Conservation (phyloP, 2,113 vertebrate species). For the Mus spicilegus region DNA sequence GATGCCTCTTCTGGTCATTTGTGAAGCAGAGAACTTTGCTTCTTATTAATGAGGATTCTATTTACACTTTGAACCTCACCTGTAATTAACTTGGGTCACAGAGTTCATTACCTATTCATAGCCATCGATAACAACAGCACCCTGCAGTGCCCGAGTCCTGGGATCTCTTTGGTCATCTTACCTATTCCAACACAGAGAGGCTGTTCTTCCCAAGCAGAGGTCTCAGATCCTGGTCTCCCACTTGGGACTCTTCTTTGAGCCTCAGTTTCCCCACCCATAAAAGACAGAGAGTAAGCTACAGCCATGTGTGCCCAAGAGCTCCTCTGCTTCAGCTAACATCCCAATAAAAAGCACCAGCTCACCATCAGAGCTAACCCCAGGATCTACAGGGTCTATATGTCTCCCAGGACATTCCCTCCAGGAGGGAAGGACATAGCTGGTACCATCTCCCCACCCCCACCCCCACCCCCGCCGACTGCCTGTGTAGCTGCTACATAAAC, state of each 20-base stretch:
- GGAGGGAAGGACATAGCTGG: background rate
- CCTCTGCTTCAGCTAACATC: background rate
- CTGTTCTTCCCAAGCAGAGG: fast-evolving
- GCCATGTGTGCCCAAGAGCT: too few species aligned
- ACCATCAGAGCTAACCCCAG: background rate
- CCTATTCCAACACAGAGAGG: background rate
- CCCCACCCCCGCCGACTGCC: background rate
- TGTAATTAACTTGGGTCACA: slow-evolving; percentile 14
- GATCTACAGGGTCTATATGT: background rate
- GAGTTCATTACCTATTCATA: slow-evolving; percentile 8
- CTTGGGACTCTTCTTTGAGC: background rate
- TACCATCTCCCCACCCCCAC: too few species aligned
- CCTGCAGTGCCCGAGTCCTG: background rate
- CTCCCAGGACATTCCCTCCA: background rate
- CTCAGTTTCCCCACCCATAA: background rate
- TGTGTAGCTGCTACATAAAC: background rate
- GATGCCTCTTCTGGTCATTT: background rate
- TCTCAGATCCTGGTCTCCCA: background rate
- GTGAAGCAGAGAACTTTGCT: background rate
- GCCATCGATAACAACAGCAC: slow-evolving; percentile 43
- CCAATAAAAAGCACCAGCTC: too few species aligned
- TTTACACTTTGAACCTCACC: slow-evolving; percentile 22
- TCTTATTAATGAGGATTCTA: slow-evolving; percentile 1
- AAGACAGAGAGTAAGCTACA: background rate
- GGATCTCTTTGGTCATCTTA: fast-evolving